phyloP scores from a whole-genome alignment of 2,113 vertebrate genomes.

The Trinectes maculatus region DNA sequence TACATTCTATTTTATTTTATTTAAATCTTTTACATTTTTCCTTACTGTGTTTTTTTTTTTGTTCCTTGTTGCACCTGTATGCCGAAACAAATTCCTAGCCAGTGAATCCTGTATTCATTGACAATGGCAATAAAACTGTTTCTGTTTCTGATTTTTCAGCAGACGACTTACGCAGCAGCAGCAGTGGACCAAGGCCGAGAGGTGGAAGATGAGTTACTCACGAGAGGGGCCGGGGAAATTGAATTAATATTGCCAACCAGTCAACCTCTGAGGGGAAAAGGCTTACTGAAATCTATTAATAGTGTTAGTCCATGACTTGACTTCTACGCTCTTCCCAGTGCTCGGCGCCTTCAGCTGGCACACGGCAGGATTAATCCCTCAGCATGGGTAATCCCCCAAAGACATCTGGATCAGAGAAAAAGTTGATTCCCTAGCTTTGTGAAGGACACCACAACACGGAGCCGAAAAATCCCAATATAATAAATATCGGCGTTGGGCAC shows the following conservation, averaged over 20 bases:
- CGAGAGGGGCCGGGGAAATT: constrained; percentile 51
- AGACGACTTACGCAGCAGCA: constrained; percentile 39
- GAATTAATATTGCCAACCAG: constrained; percentile 67
- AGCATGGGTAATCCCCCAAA: constrained; percentile 73
- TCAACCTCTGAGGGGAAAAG: constrained; percentile 60
- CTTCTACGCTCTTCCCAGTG: constrained; percentile 58
- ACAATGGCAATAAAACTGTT: too few relatives aligned
- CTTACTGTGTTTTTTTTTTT: too few relatives aligned
- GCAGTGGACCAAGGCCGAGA: constrained; percentile 47
- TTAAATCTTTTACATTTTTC: too few relatives aligned
- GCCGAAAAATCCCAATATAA: constrained; percentile 9
- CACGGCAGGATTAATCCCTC: constrained; percentile 68
- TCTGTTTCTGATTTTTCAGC: too few relatives aligned
- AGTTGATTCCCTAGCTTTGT: constrained; percentile 50
- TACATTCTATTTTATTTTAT: too few relatives aligned
- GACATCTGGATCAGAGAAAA: constrained; percentile 64
- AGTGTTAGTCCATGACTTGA: constrained; percentile 70
- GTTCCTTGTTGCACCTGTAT: too few relatives aligned
- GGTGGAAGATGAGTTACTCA: constrained; percentile 37
- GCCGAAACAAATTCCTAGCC: too few relatives aligned
- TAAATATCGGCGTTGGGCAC: not conserved
- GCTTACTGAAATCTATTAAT: constrained; percentile 74
- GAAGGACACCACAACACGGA: constrained; percentile 40
- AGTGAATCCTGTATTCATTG: too few relatives aligned
- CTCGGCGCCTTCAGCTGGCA: constrained; percentile 59